phyloP scores from a whole-genome alignment of 2,113 vertebrate species.

The Passer montanus region DNA sequence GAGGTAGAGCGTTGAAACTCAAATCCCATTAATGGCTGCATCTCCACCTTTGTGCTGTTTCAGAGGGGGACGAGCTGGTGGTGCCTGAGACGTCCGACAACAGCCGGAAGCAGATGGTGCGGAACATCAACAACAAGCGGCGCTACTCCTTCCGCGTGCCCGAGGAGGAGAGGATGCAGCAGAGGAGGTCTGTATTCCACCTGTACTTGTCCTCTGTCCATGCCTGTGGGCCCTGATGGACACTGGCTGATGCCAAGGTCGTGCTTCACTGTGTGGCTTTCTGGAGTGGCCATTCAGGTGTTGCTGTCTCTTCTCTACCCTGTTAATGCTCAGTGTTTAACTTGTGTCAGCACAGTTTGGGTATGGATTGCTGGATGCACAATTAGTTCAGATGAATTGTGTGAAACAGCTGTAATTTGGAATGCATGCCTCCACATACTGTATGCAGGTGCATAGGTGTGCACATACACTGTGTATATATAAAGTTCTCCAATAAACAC shows the following conservation, averaged over 20 bases:
- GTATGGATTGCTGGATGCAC: neutral
- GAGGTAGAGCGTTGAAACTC: neutral
- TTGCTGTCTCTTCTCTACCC: neutral
- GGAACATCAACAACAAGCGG: constrained; percentile 96
- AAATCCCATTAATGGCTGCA: neutral
- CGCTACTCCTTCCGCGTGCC: constrained; percentile 96
- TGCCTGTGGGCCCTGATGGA: constrained; percentile 6
- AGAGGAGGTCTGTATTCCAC: constrained; percentile 85
- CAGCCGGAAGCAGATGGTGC: constrained; percentile 98
- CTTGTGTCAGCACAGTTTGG: neutral
- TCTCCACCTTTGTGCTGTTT: neutral
- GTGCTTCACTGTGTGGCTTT: neutral
- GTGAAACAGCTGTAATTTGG: constrained; percentile 30
- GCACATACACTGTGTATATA: constrained; percentile 25
- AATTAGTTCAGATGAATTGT: neutral
- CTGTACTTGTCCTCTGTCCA: constrained; percentile 1
- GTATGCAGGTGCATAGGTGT: constrained; percentile 15
- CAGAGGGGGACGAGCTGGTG: constrained; percentile 96
- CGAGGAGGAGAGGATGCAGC: constrained; percentile 94
- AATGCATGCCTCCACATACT: constrained; percentile 30
- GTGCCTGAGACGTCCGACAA: constrained; percentile 97
- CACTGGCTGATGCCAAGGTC: neutral
- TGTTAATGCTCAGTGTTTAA: neutral
- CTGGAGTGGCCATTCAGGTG: neutral
- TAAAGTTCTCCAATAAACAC: constrained; percentile 53